Percentiles rank a stretch among this genome's conserved stretches.
Evolutionary conservation across 1,140 invertebrate genomes (phyloP).

Genomic region (Mycetomoellerius zeteki): DNA sequence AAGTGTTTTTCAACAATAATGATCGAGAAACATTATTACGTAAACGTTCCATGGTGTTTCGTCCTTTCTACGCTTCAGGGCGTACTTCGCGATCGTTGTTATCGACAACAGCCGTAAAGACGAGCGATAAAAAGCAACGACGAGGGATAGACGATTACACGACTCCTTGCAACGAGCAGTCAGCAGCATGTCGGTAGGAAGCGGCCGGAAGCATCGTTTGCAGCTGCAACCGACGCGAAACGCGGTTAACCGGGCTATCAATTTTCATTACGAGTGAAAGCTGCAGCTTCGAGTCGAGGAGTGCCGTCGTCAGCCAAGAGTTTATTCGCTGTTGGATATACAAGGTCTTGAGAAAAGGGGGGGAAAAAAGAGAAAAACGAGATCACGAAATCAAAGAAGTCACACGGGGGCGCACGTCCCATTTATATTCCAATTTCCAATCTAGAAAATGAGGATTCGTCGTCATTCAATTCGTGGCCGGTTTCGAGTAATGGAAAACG

Average conservation of each 20-base stretch:
- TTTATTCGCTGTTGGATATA: conserved; percentile 52
- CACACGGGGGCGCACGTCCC: neutral
- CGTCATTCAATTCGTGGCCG: conserved; percentile 13
- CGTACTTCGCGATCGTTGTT: conserved; percentile 47
- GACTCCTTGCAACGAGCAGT: conserved; percentile 58
- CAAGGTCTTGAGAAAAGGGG: conserved; percentile 7
- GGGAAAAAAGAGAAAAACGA: neutral
- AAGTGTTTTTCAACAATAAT: conserved; percentile 10
- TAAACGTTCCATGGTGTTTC: neutral
- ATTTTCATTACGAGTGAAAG: conserved; percentile 78
- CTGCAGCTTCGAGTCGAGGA: conserved; percentile 60
- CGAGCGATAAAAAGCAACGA: conserved; percentile 51
- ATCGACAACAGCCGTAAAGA: conserved; percentile 60
- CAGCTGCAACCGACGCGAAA: conserved; percentile 73
- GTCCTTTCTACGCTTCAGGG: conserved; percentile 15
- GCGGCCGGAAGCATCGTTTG: conserved; percentile 59
- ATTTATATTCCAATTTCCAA: conserved; percentile 52
- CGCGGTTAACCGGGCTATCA: conserved; percentile 74
- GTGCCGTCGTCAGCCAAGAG: conserved; percentile 15
- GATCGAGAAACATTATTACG: conserved; percentile 3
- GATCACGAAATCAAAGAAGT: neutral
- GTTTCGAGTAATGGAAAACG: conserved; percentile 29
- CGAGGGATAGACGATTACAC: conserved; percentile 62
- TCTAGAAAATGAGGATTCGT: neutral
- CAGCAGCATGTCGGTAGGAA: conserved; percentile 58